Base-by-base conservation (phyloP, 2,888 invertebrate genomes). In the Cactoblastis cactorum region DNA sequence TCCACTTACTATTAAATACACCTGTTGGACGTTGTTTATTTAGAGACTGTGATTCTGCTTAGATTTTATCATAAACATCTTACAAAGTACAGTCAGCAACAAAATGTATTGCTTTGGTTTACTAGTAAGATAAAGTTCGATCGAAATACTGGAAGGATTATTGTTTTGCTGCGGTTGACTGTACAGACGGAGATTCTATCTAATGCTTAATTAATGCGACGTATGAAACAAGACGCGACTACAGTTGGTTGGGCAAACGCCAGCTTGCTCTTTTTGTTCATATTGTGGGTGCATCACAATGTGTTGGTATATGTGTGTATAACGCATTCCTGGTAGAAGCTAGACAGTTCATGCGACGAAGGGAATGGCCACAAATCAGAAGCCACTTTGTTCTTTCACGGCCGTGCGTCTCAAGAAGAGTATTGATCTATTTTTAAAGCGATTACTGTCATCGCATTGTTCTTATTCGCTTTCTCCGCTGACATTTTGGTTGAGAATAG, bases 121-220 rank as follows among this genome's bases (percentile, higher is more conserved):
- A 12, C 5, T 17, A 6, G 17, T 37, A 9, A 15, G 12, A 17
- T 37, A 15, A 8, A 3, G 17, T 17, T 15, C 28, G 5, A 28
- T 17, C 1, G 17, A 9, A 2, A 37, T 3, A 35, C 35, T 35
- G 35, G 15, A 37, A 17, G 9, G 9, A 15, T 37, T 1, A 17
- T 11, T 17, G 17, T 9, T 11, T 37, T 2, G 9, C 8, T 2
- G 37, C 11, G 15, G 37, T 11, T 17, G 17, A 37, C 37, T 37
- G 17, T 37, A 37, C 69, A 62, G 67, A 57, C 55, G 55, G 54
- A 74, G 80, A 83, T 86, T 74, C 57, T 77, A 83, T 84, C 81
- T 79, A 77, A 81, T 83, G 64, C 74, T 76, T 84, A 83, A 84
- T 84, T 85, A 83, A 86, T 83, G 82, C 78, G 83, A 83, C 77